A percentile compares a stretch with the other conserved stretches of the same genome.
phyloP scores from a whole-genome alignment of 2,888 invertebrate species.

The Bembecia ichneumoniformis region DNA sequence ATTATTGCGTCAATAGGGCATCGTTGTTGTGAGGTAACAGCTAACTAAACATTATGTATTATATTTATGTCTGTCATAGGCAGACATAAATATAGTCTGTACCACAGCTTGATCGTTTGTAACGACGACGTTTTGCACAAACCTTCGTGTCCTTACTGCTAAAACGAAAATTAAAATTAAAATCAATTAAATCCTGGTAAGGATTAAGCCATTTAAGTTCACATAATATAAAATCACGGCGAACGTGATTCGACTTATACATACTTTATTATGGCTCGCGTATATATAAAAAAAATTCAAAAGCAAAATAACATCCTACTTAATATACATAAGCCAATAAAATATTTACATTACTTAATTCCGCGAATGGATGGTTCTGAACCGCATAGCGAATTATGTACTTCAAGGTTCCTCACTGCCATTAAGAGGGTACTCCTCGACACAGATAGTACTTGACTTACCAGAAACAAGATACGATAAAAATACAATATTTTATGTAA shows the following conservation, averaged over 20 bases:
- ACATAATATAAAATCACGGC: too few relatives aligned
- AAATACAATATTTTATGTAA: neutral
- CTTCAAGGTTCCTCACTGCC: neutral
- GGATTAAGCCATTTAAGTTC: too few relatives aligned
- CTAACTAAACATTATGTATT: neutral
- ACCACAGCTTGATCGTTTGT: too few relatives aligned
- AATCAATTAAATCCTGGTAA: too few relatives aligned
- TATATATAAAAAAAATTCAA: neutral
- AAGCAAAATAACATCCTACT: neutral
- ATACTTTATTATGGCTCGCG: neutral
- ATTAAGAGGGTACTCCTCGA: neutral
- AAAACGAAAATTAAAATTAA: too few relatives aligned
- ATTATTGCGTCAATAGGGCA: too few relatives aligned
- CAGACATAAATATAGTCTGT: too few relatives aligned
- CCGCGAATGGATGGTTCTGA: neutral
- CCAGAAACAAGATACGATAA: slow-evolving; percentile 6
- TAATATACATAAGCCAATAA: neutral
- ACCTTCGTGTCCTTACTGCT: too few relatives aligned
- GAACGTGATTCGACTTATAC: neutral
- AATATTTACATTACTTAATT: neutral
- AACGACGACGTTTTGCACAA: too few relatives aligned
- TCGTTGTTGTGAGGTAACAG: too few relatives aligned
- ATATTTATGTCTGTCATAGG: neutral
- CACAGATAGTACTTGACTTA: too few relatives aligned
- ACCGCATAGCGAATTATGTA: neutral